Conservation (phyloP, 2,797 vertebrate species). For the Chloroceryle amazona region DNA sequence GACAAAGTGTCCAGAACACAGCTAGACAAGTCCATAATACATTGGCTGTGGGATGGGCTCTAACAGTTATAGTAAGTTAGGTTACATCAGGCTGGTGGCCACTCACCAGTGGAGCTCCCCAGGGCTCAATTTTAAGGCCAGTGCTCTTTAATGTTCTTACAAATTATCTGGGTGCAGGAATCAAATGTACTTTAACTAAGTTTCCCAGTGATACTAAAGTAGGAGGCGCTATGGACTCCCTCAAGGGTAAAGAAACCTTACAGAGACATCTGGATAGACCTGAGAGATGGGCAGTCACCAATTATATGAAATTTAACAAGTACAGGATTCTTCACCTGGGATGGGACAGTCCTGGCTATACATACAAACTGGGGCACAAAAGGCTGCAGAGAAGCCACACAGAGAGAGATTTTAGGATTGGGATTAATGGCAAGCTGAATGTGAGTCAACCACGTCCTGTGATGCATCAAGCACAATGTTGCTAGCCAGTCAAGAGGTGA, state of each 20-base stretch:
- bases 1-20: background rate
- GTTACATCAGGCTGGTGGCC: background rate
- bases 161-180: background rate
- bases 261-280: background rate
- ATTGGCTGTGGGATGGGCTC: no score
- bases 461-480: background rate
- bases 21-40: background rate
- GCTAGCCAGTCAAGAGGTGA: accelerated
- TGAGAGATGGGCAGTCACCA: background rate
- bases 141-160: background rate
- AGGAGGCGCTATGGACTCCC: background rate
- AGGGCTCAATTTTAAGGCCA: background rate
- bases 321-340: background rate
- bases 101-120: background rate
- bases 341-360: background rate
- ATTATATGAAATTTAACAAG: background rate
- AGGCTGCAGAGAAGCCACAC: accelerated
- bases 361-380: accelerated
- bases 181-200: background rate
- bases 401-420: background rate
- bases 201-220: background rate
- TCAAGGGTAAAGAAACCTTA: background rate
- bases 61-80: no score
- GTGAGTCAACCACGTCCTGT: background rate
- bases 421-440: background rate